phyloP scores from a whole-genome alignment of 2,797 vertebrate genomes.

The Allobates femoralis region DNA sequence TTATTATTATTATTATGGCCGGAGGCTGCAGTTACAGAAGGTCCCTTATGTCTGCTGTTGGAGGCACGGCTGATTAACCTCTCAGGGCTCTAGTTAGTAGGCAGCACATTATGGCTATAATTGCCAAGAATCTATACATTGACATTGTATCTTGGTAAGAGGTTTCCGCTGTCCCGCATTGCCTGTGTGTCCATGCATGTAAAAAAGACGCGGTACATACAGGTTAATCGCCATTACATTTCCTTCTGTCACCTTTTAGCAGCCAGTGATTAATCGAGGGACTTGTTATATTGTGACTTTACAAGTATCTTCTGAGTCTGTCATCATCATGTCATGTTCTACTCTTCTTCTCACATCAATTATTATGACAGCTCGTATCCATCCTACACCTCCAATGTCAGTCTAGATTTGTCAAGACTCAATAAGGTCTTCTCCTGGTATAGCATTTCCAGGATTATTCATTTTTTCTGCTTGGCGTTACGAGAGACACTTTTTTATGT shows the following conservation, averaged over 20 bases:
- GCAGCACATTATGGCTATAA: neutral
- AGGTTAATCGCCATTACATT: neutral
- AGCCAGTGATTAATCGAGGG: slow-evolving; percentile 21
- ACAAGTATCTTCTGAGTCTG: neutral
- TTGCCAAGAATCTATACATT: neutral
- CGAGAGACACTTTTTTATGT: neutral
- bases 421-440: neutral
- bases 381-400: neutral
- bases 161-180: neutral
- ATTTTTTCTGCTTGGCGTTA: neutral
- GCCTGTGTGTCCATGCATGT: neutral
- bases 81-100: neutral
- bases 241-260: slow-evolving; percentile 11
- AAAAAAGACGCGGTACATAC: too few relatives aligned
- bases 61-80: neutral
- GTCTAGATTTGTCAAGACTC: neutral
- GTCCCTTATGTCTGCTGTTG: neutral
- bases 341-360: neutral
- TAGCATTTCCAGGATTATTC: neutral
- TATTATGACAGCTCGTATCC: slow-evolving; percentile 25
- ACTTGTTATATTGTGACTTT: neutral
- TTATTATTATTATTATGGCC: neutral
- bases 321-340: neutral
- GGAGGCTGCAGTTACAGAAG: neutral
- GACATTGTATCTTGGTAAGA: neutral